These are phyloP conservation scores for Drosophila aldrichi DNA, from an alignment of 2,888 invertebrate species.

Conservation along the genomic window DNA sequence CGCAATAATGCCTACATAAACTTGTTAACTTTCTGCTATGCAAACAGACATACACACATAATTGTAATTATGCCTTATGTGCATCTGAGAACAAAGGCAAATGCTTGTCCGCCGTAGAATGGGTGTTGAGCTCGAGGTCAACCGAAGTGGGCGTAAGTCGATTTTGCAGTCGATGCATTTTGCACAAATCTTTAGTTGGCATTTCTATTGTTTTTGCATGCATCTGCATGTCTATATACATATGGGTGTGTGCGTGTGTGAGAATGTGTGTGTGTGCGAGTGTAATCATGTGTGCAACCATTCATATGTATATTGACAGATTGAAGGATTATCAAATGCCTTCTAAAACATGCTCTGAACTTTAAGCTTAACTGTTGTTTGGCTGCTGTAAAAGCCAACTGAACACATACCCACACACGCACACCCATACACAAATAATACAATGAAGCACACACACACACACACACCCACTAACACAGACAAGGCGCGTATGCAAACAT, in stretches of 20 bases:
- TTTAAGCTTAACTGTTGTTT: conserved; percentile 58
- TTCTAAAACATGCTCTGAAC: conserved; percentile 59
- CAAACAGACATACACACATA: conserved; percentile 25
- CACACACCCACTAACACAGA: conserved; percentile 1
- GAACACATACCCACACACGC: conserved; percentile 1
- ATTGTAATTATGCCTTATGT: conserved; percentile 66
- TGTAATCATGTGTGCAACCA: conserved; percentile 57
- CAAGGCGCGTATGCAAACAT: conserved; percentile 29
- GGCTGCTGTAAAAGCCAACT: conserved; percentile 45
- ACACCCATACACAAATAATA: neutral
- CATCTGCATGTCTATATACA: neutral
- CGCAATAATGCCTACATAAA: conserved; percentile 51
- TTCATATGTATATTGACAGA: conserved; percentile 71
- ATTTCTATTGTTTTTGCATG: conserved; percentile 23
- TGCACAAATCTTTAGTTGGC: conserved; percentile 29
- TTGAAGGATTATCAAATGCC: conserved; percentile 77
- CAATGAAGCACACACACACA: conserved; percentile 3
- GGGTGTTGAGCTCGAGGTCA: conserved; percentile 21
- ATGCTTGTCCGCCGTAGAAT: conserved; percentile 38
- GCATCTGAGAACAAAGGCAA: conserved; percentile 63
- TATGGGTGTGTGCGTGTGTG: neutral
- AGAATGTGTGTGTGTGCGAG: conserved; percentile 22
- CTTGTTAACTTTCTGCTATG: conserved; percentile 16
- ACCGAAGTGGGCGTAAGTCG: conserved; percentile 32
- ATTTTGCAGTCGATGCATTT: conserved; percentile 62